Evolutionary conservation across 2,888 invertebrate genomes (phyloP).

Genomic region (Conops quadrifasciatus): DNA sequence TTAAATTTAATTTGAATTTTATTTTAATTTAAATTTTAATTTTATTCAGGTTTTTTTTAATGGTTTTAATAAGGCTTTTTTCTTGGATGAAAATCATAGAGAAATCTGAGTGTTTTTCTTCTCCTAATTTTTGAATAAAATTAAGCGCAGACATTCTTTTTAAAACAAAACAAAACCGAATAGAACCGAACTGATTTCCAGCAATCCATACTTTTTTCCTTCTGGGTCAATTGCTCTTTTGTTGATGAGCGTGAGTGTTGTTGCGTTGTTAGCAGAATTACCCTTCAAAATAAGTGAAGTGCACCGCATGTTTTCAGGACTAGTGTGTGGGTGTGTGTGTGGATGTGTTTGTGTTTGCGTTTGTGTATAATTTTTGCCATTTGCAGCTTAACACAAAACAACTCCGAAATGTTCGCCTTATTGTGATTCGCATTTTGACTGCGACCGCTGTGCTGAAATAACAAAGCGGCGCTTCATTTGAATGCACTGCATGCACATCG

Average conservation of each 20-base stretch:
- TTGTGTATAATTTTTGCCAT: conserved; percentile 9
- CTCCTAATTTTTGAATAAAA: no score
- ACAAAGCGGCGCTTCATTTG: not conserved
- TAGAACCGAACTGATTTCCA: no score
- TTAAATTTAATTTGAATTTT: no score
- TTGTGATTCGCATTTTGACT: conserved; percentile 32
- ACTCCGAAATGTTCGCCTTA: conserved; percentile 9
- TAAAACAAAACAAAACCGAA: no score
- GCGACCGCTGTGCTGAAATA: conserved; percentile 14
- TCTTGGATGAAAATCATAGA: no score
- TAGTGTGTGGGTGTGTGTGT: not conserved
- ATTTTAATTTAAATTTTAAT: no score
- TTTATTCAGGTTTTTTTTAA: no score
- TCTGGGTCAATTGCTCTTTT: not conserved
- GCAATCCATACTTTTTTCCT: no score
- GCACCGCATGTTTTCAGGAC: not conserved
- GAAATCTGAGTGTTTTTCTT: no score
- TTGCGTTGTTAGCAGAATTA: conserved; percentile 8
- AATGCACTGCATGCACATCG: conserved; percentile 13
- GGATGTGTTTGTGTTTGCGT: not conserved
- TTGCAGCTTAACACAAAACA: conserved; percentile 17
- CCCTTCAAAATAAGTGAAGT: conserved; percentile 30
- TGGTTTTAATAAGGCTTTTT: no score
- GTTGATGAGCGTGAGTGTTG: not conserved
- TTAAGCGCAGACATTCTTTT: no score